Evolutionary conservation across 2,113 vertebrate genomes (phyloP).

Genomic region (Otis tarda): DNA sequence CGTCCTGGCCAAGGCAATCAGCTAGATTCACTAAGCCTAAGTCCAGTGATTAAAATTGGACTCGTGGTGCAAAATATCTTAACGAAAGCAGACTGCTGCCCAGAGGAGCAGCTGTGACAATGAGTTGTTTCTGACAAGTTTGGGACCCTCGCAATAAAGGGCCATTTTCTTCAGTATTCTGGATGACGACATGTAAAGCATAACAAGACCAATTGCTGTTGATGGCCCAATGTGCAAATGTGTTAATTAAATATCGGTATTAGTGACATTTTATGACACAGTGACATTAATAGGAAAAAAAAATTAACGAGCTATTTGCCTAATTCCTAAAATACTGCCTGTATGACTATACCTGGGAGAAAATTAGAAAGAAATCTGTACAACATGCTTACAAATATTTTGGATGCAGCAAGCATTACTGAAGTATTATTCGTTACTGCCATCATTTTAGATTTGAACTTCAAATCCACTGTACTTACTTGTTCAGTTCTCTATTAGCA

Average conservation of each 20-base stretch:
- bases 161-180: not conserved
- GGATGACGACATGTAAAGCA: not conserved
- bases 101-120: not conserved
- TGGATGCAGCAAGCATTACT: not conserved
- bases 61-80: not conserved
- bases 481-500: not conserved
- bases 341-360: not conserved
- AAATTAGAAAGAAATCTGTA: not conserved
- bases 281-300: not conserved
- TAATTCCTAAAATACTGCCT: not conserved
- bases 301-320: not conserved
- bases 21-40: not conserved
- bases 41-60: not conserved
- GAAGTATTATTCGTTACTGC: not conserved
- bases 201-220: not conserved
- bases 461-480: not conserved
- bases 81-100: not conserved
- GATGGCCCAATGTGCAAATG: not conserved
- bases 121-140: not conserved
- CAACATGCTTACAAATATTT: not conserved
- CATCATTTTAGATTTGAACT: not conserved
- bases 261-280: not conserved
- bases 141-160: not conserved
- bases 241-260: not conserved
- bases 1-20: not conserved